Percentiles rank a stretch among this genome's conserved stretches.
These are phyloP conservation scores for Habroteleia sp. DNA, from an alignment of 2,888 invertebrate genomes.

Conservation along the genomic window DNA sequence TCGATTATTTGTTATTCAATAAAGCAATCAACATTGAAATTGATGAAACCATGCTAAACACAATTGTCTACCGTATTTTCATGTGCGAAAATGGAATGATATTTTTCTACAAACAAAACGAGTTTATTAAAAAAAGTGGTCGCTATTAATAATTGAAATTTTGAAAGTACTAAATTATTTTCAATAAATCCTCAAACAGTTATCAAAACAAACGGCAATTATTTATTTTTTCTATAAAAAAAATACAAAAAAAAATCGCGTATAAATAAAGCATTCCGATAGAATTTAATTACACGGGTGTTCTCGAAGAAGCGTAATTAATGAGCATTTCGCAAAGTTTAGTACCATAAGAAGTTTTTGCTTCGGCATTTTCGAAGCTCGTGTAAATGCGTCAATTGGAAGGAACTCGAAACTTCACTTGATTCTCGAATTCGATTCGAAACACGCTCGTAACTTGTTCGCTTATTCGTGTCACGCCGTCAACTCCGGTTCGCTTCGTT, in stretches of 20 bases:
- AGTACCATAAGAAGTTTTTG: conserved; percentile 40
- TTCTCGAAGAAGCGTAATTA: conserved; percentile 49
- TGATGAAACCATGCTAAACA: conserved; percentile 50
- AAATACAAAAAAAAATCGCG: conserved; percentile 47
- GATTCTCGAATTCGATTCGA: conserved; percentile 71
- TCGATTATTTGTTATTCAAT: conserved; percentile 73
- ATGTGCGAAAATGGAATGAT: too few species aligned
- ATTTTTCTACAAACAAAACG: too few species aligned
- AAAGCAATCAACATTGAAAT: conserved; percentile 69
- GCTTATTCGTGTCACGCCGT: conserved; percentile 78
- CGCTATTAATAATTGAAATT: too few species aligned
- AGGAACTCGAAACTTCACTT: conserved; percentile 54
- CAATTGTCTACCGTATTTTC: conserved; percentile 21
- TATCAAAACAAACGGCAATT: too few species aligned
- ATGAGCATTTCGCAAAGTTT: conserved; percentile 58
- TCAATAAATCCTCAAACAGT: too few species aligned
- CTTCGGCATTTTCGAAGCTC: conserved; percentile 60
- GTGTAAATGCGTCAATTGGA: conserved; percentile 63
- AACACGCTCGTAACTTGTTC: conserved; percentile 73
- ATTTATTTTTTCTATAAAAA: too few species aligned
- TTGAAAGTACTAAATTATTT: too few species aligned
- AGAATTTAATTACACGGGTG: conserved; percentile 47
- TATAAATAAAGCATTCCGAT: conserved; percentile 47
- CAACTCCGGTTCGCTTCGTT: conserved; percentile 61
- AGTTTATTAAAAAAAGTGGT: too few species aligned